A percentile compares a stretch with the other conserved stretches of the same genome.
phyloP scores from a whole-genome alignment of 2,888 invertebrate genomes.

The Cistogaster globosa region DNA sequence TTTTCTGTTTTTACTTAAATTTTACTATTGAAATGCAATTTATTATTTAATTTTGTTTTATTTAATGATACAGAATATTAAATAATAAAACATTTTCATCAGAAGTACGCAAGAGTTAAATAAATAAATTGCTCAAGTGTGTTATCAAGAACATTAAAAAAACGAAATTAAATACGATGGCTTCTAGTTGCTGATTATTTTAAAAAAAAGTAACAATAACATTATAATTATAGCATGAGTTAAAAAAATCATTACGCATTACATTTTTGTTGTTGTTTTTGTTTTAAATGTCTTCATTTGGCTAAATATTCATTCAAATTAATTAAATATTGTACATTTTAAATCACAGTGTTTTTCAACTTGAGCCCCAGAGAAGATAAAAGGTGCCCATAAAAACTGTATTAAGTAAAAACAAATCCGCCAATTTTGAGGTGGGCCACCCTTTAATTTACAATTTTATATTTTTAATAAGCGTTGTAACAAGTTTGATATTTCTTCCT shows the following conservation, averaged over 20 bases:
- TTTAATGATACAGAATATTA: background rate
- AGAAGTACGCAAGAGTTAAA: background rate
- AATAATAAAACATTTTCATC: background rate
- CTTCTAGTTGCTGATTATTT: background rate
- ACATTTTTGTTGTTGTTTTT: background rate
- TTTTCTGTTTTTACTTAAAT: background rate
- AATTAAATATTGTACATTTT: slow-evolving; percentile 20
- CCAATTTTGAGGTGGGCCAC: background rate
- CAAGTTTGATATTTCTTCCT: too few relatives aligned
- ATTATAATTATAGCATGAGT: background rate
- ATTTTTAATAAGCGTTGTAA: too few relatives aligned
- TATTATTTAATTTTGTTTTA: background rate
- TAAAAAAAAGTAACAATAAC: background rate
- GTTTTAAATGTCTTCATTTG: slow-evolving; percentile 5
- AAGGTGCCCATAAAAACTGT: background rate
- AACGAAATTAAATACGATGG: background rate
- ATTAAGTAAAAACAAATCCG: too few relatives aligned
- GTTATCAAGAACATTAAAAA: slow-evolving; percentile 3
- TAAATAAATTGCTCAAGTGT: background rate
- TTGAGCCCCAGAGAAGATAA: background rate
- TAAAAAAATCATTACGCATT: slow-evolving; percentile 10
- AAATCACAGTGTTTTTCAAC: background rate
- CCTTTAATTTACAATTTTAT: too few relatives aligned
- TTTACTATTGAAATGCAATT: background rate
- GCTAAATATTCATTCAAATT: slow-evolving; percentile 15